A percentile compares a stretch with the other conserved stretches of the same genome.
These are phyloP conservation scores for Odontomachus brunneus DNA, from an alignment of 1,140 invertebrate species.

Conservation along the genomic window DNA sequence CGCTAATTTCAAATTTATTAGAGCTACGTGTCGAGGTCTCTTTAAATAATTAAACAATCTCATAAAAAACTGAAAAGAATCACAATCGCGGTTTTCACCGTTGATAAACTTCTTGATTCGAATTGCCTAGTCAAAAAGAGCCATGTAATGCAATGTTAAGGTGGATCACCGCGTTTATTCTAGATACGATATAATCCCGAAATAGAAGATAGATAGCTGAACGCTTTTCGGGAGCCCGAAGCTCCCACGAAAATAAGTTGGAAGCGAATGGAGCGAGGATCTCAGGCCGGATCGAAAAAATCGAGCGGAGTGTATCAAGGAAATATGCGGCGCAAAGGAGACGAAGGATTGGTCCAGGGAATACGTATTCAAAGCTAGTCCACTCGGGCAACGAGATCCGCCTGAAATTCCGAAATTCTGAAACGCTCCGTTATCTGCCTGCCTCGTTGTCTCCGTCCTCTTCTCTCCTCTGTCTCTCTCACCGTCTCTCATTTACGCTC, in stretches of 20 bases:
- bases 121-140: not conserved
- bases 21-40: too few species aligned
- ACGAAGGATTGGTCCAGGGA: conserved; percentile 3
- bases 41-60: not conserved
- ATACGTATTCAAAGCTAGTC: conserved; percentile 66
- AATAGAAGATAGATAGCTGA: too few species aligned
- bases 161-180: not conserved
- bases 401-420: conserved; percentile 69
- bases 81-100: too few species aligned
- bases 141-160: not conserved
- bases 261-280: not conserved
- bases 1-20: too few species aligned
- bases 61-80: not conserved
- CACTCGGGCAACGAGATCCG: conserved; percentile 42
- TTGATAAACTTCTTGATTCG: not conserved
- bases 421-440: conserved; percentile 55
- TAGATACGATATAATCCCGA: not conserved
- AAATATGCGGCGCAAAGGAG: not conserved
- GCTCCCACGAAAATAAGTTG: not conserved
- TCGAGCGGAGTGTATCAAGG: not conserved
- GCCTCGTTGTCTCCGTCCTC: not conserved
- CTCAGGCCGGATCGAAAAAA: conserved; percentile 4
- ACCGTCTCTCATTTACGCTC: too few species aligned
- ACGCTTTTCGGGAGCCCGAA: not conserved
- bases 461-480: not conserved